phyloP scores from a whole-genome alignment of 2,888 invertebrate species.

The Noctua comes region DNA sequence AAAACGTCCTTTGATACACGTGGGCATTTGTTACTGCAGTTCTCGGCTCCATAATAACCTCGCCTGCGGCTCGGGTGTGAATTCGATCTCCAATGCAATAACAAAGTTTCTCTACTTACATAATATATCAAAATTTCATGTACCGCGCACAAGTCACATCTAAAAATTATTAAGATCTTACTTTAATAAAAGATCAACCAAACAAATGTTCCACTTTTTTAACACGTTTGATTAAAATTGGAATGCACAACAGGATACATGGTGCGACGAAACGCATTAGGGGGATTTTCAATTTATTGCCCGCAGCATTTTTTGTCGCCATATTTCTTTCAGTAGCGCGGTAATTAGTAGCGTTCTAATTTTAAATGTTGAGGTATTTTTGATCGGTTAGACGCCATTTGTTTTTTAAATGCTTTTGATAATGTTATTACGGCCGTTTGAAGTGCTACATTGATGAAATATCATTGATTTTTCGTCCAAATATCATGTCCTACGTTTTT shows the following conservation, averaged over 20 bases:
- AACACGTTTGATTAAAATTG: constrained; percentile 22
- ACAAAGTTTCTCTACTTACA: no score
- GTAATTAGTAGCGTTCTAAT: constrained; percentile 65
- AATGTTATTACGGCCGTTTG: constrained; percentile 10
- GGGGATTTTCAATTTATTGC: constrained; percentile 59
- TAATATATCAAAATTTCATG: no score
- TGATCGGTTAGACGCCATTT: constrained; percentile 49
- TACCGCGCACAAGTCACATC: not conserved
- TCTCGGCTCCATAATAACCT: no score
- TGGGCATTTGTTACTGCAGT: no score
- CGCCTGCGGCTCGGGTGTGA: no score
- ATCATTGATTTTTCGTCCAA: constrained; percentile 8
- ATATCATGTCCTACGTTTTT: not conserved
- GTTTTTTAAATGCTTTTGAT: constrained; percentile 23
- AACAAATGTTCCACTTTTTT: not conserved
- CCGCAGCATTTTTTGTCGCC: constrained; percentile 58
- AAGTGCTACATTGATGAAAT: constrained; percentile 4
- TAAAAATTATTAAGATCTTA: not conserved
- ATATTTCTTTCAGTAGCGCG: constrained; percentile 64
- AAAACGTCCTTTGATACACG: no score
- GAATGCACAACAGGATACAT: constrained; percentile 61
- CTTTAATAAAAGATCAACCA: not conserved
- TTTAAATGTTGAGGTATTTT: constrained; percentile 61
- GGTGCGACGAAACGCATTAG: constrained; percentile 58
- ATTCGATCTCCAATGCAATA: no score